Evolutionary conservation across 2,888 invertebrate species (phyloP), one percentile per base, ranked within the genome.

Genomic region (Hypselothyrea guttata): DNA sequence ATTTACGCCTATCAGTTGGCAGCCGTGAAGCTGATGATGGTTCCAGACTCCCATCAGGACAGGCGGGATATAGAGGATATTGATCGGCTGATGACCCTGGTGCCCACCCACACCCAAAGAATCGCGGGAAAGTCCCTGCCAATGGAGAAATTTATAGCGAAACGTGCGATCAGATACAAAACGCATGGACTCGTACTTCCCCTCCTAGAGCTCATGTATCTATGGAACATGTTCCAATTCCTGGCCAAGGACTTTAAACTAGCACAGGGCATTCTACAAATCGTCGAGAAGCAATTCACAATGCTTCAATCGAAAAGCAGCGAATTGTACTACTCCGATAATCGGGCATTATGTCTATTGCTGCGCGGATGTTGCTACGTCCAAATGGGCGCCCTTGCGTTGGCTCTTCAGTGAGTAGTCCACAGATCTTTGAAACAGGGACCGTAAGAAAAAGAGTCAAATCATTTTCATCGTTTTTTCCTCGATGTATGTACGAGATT

Each of bases 71-170:
- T 95, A 45, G 91, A 4, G 0, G 8, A 48, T 4, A 91, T 95
- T 45, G 91, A 92, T 45, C 91, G 92, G 41, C 90, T 96, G 8
- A 93, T 97, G 92, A 92, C 91, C 12, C 78, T 94, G 76, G 96
- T 96, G 4, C 95, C 97, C 1, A 91, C 92, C 48, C 93, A 94
- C 89, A 97, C 96, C 84, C 96, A 97, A 87, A 93, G 96, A 55
- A 96, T 98, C 52, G 98, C 98, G 27, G 98, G 99, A 0, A 98
- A 98, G 90, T 98, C 98, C 0, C 90, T 99, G 68, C 98, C 99
- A 1, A 95, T 98, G 93, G 98, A 99, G 90, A 99, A 99, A 90
- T 98, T 98, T 90, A 95, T 95, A 40, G 93, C 96, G n/a, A 95
- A 94, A 86, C 96, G 97, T 75, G 93, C 96, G 38, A 93, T 94